phyloP scores from a whole-genome alignment of 1,140 invertebrate genomes.

The Orius laevigatus region DNA sequence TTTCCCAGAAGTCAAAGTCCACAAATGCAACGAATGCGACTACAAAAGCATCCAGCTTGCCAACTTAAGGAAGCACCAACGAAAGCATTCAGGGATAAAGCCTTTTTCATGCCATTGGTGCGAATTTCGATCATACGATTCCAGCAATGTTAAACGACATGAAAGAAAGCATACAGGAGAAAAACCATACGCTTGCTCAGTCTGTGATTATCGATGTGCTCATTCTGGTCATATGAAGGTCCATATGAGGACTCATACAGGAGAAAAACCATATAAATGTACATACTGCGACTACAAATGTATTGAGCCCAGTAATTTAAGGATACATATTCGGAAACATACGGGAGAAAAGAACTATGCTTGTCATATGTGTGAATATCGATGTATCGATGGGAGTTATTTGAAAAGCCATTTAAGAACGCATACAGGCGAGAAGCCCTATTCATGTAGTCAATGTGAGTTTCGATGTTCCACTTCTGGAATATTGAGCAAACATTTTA shows the following conservation, averaged over 20 bases:
- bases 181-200: constrained; percentile 35
- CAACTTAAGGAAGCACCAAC: too few species aligned
- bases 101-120: too few species aligned
- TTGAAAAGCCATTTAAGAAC: constrained; percentile 5
- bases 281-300: constrained; percentile 19
- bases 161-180: constrained; percentile 33
- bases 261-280: constrained; percentile 8
- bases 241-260: constrained; percentile 3
- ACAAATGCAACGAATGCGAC: too few species aligned
- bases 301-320: not conserved
- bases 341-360: constrained; percentile 16
- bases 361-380: constrained; percentile 31
- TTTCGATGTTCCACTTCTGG: constrained; percentile 22
- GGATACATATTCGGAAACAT: constrained; percentile 16
- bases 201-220: constrained; percentile 13
- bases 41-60: too few species aligned
- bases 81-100: too few species aligned
- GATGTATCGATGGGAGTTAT: not conserved
- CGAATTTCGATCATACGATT: too few species aligned
- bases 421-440: not conserved
- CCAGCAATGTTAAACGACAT: constrained; percentile 11
- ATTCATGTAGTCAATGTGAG: not conserved
- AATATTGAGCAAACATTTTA: constrained; percentile 23
- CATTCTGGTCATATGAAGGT: not conserved
- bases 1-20: too few species aligned